Evolutionary conservation across 2,888 invertebrate species (phyloP).

Genomic region (Branchinecta sandiegonensis): DNA sequence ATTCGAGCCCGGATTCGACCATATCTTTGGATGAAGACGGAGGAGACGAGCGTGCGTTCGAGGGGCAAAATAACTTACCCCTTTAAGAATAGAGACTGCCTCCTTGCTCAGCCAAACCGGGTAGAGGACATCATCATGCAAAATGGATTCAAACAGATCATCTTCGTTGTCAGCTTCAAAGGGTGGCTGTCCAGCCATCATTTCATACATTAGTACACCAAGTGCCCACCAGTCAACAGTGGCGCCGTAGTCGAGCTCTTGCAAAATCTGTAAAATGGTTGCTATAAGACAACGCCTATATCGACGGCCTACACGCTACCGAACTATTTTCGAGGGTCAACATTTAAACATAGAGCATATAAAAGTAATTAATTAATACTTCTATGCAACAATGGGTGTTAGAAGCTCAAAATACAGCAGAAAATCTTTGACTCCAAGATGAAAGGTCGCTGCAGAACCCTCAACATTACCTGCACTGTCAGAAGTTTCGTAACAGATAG

Average conservation of each 20-base stretch:
- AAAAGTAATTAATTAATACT: too few relatives aligned
- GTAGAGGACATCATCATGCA: constrained; percentile 95
- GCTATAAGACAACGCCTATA: too few relatives aligned
- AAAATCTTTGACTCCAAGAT: too few relatives aligned
- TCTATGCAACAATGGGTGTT: too few relatives aligned
- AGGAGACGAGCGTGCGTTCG: neutral
- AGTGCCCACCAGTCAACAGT: constrained; percentile 94
- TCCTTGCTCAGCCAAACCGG: constrained; percentile 91
- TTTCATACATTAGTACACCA: constrained; percentile 96
- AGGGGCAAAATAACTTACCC: constrained; percentile 34
- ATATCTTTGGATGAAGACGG: neutral
- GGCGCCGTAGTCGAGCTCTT: constrained; percentile 78
- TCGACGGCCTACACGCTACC: too few relatives aligned
- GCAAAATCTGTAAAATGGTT: constrained; percentile 49
- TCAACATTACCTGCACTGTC: too few relatives aligned
- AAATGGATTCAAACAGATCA: constrained; percentile 93
- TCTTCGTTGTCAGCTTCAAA: constrained; percentile 99
- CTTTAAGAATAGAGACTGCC: constrained; percentile 77
- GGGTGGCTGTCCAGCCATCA: constrained; percentile 99
- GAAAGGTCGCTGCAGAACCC: too few relatives aligned
- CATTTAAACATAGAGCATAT: too few relatives aligned
- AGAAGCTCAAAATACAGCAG: too few relatives aligned
- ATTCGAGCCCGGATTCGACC: too few relatives aligned
- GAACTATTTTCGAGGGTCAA: too few relatives aligned
- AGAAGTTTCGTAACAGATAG: too few relatives aligned